Evolutionary conservation across 2,888 invertebrate genomes (phyloP).

Genomic region (Diaprepes abbreviatus): DNA sequence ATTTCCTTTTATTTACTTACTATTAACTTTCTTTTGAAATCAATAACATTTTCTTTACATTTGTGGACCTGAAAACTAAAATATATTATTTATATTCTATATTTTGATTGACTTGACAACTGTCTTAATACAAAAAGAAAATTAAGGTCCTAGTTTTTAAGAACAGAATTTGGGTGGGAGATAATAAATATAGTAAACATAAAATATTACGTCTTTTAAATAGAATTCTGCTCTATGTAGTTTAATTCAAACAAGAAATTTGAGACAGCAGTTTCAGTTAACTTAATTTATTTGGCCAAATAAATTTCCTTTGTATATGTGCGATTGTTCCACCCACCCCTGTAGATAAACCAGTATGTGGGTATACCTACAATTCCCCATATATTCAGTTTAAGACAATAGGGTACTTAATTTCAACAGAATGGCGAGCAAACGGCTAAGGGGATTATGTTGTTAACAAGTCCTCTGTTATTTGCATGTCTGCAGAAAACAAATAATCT

Average conservation of each 20-base stretch:
- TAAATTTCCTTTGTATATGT: constrained; percentile 28
- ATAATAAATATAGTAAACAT: background rate
- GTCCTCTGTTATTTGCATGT: constrained; percentile 41
- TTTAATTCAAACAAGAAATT: constrained; percentile 29
- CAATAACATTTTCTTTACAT: too few species aligned
- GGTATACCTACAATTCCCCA: constrained; percentile 37
- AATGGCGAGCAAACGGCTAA: constrained; percentile 37
- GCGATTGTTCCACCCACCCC: constrained; percentile 42
- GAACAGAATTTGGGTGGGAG: too few species aligned
- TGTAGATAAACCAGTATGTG: constrained; percentile 37
- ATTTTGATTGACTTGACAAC: too few species aligned
- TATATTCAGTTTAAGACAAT: constrained; percentile 39
- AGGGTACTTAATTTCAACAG: constrained; percentile 41
- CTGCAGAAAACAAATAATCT: constrained; percentile 24
- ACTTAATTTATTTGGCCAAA: constrained; percentile 32
- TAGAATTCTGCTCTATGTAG: background rate
- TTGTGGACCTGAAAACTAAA: too few species aligned
- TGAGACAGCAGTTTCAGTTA: constrained; percentile 29
- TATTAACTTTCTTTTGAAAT: too few species aligned
- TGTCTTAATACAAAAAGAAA: too few species aligned
- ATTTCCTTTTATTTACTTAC: too few species aligned
- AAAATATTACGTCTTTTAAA: background rate
- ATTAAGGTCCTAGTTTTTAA: too few species aligned
- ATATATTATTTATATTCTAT: too few species aligned
- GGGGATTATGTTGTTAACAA: constrained; percentile 46